Conservation (phyloP, 1,140 invertebrate species). For the Diorhabda carinulata region DNA sequence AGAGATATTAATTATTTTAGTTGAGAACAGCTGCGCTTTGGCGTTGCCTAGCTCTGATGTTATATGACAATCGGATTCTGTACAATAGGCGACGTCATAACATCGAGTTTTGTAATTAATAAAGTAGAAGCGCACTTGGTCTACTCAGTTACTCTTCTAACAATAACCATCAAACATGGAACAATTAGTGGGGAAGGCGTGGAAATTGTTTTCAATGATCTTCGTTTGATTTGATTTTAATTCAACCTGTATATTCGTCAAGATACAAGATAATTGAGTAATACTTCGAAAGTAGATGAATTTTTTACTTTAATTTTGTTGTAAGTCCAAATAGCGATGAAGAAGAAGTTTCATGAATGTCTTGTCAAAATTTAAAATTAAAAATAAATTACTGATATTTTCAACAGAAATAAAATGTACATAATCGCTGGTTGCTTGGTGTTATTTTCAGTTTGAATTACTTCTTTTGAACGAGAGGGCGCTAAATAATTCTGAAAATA, state of each 20-base stretch:
- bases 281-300: too few relatives aligned
- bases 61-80: conserved; percentile 43
- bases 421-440: too few relatives aligned
- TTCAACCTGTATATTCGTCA: not conserved
- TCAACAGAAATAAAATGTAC: too few relatives aligned
- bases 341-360: too few relatives aligned
- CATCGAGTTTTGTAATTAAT: conserved; percentile 46
- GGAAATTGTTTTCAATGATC: conserved; percentile 6
- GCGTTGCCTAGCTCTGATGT: conserved; percentile 35
- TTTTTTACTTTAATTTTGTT: too few relatives aligned
- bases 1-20: conserved; percentile 29
- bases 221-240: conserved; percentile 1
- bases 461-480: too few relatives aligned
- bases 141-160: conserved; percentile 1
- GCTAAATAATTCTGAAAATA: too few relatives aligned
- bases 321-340: too few relatives aligned
- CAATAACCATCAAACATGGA: conserved; percentile 9
- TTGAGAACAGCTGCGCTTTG: conserved; percentile 38
- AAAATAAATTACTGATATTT: too few relatives aligned
- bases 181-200: conserved; percentile 15
- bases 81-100: conserved; percentile 41
- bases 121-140: conserved; percentile 36
- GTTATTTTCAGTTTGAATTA: too few relatives aligned
- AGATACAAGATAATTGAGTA: not conserved
- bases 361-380: too few relatives aligned